These are phyloP conservation scores for Picus viridis DNA, from an alignment of 2,797 vertebrate genomes.

Conservation along the genomic window DNA sequence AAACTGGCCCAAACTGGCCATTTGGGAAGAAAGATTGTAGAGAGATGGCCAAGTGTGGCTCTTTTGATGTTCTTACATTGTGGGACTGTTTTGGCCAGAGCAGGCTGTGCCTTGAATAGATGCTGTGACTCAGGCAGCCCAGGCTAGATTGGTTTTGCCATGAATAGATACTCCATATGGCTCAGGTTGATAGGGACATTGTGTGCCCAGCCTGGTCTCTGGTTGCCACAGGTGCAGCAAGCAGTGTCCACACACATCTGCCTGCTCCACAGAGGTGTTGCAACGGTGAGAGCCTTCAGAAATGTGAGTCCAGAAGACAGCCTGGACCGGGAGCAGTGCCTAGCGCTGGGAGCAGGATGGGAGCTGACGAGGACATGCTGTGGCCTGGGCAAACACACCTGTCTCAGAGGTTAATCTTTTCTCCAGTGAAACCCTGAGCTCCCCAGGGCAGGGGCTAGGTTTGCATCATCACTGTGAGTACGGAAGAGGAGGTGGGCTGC, in stretches of 20 bases:
- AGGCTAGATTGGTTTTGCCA: background rate
- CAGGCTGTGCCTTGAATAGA: background rate
- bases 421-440: background rate
- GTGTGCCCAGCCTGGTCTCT: background rate
- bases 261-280: background rate
- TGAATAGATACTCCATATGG: background rate
- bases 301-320: background rate
- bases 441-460: background rate
- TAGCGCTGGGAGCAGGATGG: rapidly evolving
- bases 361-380: background rate
- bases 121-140: background rate
- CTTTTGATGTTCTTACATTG: background rate
- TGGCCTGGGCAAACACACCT: background rate
- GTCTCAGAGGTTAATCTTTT: background rate
- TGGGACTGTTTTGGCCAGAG: background rate
- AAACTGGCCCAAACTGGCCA: background rate
- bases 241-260: rapidly evolving
- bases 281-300: background rate
- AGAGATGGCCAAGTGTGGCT: background rate
- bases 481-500: background rate
- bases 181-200: background rate
- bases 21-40: background rate
- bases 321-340: rapidly evolving
- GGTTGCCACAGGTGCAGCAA: background rate
- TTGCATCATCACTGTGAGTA: background rate